phyloP scores from a whole-genome alignment of 2,113 vertebrate species.

The Leptosomus discolor region DNA sequence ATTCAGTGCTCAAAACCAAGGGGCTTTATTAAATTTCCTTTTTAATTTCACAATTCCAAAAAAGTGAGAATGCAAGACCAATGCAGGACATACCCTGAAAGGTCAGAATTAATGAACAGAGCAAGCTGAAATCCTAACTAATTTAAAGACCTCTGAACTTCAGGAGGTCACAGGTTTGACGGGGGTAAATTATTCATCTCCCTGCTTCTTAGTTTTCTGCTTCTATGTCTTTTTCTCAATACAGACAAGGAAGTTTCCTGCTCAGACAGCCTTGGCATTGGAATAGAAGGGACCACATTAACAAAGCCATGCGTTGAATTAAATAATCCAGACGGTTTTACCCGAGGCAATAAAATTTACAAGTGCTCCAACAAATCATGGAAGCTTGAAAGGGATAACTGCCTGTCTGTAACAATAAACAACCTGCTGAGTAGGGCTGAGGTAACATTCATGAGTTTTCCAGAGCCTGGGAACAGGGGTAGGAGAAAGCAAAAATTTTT shows the following conservation, averaged over 20 bases:
- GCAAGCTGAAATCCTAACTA: not conserved
- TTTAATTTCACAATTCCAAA: not conserved
- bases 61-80: not conserved
- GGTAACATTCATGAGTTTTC: conserved; percentile 41
- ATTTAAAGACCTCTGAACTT: not conserved
- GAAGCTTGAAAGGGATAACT: not conserved
- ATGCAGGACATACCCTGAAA: not conserved
- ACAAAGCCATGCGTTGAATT: conserved; percentile 31
- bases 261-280: not conserved
- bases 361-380: conserved; percentile 42
- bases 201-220: not conserved
- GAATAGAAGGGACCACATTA: not conserved
- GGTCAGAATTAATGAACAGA: not conserved
- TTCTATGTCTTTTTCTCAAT: not conserved
- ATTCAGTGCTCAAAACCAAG: not conserved
- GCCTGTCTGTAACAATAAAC: conserved; percentile 48
- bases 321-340: not conserved
- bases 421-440: conserved; percentile 39
- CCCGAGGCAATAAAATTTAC: conserved; percentile 45
- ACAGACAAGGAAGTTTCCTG: conserved; percentile 53
- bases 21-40: not conserved
- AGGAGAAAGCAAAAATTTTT: not conserved
- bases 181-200: not conserved
- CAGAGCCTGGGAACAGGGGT: not conserved
- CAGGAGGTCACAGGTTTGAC: not conserved